phyloP scores from a whole-genome alignment of 2,888 invertebrate species.

The Polymixis flavicincta region DNA sequence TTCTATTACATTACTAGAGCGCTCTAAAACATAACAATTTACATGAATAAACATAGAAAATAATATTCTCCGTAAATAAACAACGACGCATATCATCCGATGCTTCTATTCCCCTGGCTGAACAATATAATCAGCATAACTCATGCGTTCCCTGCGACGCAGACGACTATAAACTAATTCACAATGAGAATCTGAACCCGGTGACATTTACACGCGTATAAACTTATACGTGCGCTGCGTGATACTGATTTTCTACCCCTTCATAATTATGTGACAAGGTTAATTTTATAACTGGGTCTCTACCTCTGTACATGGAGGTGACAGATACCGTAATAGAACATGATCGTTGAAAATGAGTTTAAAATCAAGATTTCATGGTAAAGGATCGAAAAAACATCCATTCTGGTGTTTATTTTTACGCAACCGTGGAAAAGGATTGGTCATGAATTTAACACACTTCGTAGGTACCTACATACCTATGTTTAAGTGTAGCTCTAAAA shows the following conservation, averaged over 20 bases:
- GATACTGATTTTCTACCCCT: conserved; percentile 25
- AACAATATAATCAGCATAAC: conserved; percentile 48
- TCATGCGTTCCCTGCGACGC: conserved; percentile 25
- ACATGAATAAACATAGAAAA: neutral
- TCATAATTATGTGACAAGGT: conserved; percentile 10
- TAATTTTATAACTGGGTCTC: conserved; percentile 26
- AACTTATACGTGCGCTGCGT: conserved; percentile 25
- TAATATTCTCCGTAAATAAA: neutral
- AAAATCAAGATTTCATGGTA: neutral
- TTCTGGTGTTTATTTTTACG: neutral
- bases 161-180: conserved; percentile 51
- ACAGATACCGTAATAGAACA: conserved; percentile 5
- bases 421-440: neutral
- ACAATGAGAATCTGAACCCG: conserved; percentile 46
- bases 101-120: conserved; percentile 6
- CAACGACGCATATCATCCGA: neutral
- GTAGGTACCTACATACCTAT: no score
- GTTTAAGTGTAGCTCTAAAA: neutral
- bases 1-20: neutral
- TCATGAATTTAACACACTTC: neutral
- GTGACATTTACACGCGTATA: conserved; percentile 39
- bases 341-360: neutral
- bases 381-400: neutral
- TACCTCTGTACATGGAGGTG: no score
- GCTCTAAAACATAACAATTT: neutral